phyloP scores from a whole-genome alignment of 2,113 vertebrate genomes.

The Engystomops pustulosus region DNA sequence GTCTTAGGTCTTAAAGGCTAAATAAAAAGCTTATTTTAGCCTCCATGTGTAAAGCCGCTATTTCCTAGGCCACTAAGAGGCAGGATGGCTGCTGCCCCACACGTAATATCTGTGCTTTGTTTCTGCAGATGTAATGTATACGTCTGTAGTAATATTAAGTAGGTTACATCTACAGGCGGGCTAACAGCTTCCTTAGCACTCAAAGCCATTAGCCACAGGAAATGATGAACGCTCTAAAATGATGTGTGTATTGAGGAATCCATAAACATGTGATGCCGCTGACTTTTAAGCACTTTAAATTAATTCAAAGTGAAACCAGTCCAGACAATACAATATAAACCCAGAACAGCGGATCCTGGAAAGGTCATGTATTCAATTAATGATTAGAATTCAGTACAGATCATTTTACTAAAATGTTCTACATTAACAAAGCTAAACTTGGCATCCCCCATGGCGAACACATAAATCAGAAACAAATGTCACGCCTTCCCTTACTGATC shows the following conservation, averaged over 20 bases:
- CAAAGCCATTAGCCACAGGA: constrained; percentile 22
- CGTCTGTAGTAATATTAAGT: background rate
- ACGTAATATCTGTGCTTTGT: background rate
- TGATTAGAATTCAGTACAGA: background rate
- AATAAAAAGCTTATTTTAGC: background rate
- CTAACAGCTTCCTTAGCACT: constrained; percentile 4
- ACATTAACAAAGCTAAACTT: background rate
- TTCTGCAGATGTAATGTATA: background rate
- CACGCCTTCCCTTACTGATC: background rate
- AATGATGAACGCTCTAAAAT: background rate
- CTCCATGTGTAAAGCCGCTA: background rate
- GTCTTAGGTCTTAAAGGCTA: background rate
- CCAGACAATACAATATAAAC: background rate
- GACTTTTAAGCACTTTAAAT: constrained; percentile 20
- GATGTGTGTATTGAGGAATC: background rate
- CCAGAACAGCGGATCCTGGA: background rate
- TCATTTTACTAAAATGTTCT: background rate
- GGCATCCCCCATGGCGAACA: background rate
- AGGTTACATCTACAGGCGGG: background rate
- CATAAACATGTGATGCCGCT: background rate
- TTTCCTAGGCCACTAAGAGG: background rate
- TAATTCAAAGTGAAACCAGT: background rate
- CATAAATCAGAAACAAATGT: background rate
- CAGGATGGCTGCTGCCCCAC: background rate
- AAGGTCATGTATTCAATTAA: background rate